Conservation (phyloP, 2,888 invertebrate species). For the Gari tellinella region DNA sequence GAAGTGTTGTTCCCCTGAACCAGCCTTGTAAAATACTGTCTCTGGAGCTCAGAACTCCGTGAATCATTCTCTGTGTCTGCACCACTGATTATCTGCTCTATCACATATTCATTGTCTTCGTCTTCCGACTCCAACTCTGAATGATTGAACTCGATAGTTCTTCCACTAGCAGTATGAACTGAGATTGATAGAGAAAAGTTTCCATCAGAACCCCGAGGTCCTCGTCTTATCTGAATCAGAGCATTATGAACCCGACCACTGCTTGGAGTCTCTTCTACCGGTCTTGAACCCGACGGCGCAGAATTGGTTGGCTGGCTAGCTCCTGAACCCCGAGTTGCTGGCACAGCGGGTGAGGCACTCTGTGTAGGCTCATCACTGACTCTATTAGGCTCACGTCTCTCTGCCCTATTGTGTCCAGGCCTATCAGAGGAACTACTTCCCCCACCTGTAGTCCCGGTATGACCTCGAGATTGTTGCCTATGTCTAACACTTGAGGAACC, state of each 20-base stretch:
- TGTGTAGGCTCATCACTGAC: background rate
- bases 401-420: background rate
- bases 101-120: conserved; percentile 43
- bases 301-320: no score
- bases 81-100: conserved; percentile 28
- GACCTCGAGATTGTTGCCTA: no score
- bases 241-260: conserved; percentile 36
- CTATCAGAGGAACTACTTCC: no score
- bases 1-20: no score
- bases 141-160: conserved; percentile 55
- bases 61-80: background rate
- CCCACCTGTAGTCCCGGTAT: no score
- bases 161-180: conserved; percentile 54
- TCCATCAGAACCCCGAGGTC: conserved; percentile 44
- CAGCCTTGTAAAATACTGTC: no score
- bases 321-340: background rate
- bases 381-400: background rate
- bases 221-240: conserved; percentile 53
- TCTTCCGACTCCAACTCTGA: conserved; percentile 51
- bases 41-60: no score
- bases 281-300: no score
- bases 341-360: background rate
- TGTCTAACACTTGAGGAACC: no score
- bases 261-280: no score
- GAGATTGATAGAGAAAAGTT: conserved; percentile 57